Percentiles rank a stretch among this genome's conserved stretches.
phyloP scores from a whole-genome alignment of 2,113 vertebrate genomes.

The Isurus oxyrinchus region DNA sequence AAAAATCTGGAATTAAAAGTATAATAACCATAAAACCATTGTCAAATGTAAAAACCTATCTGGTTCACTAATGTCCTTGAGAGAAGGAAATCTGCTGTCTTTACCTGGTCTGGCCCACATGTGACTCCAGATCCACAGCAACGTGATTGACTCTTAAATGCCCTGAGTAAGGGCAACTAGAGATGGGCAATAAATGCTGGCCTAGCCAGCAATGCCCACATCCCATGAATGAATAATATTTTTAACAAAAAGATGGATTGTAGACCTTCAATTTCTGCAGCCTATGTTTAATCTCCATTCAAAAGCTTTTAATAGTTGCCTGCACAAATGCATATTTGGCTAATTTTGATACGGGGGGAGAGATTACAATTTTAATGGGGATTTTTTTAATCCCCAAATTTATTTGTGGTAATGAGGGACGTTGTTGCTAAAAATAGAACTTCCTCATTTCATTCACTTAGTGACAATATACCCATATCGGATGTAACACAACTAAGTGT shows the following conservation, averaged over 20 bases:
- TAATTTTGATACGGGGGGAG: neutral
- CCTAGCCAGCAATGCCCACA: too few species aligned
- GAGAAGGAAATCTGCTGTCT: too few species aligned
- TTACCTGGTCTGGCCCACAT: too few species aligned
- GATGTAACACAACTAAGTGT: neutral
- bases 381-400: neutral
- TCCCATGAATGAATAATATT: too few species aligned
- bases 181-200: too few species aligned
- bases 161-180: too few species aligned
- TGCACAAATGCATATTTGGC: neutral
- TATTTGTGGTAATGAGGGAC: neutral
- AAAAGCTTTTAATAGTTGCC: neutral
- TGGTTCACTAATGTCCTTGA: too few species aligned
- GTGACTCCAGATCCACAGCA: too few species aligned
- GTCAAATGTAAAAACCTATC: too few species aligned
- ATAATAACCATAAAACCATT: too few species aligned
- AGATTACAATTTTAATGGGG: neutral
- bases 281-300: neutral
- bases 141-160: too few species aligned
- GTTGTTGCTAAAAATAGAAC: neutral
- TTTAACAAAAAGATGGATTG: neutral
- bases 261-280: neutral
- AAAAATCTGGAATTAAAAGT: too few species aligned
- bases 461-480: neutral
- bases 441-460: neutral